Percentiles rank a stretch among this genome's conserved stretches.
These are phyloP conservation scores for Antheraea pernyi DNA, from an alignment of 1,140 invertebrate species.

Conservation along the genomic window DNA sequence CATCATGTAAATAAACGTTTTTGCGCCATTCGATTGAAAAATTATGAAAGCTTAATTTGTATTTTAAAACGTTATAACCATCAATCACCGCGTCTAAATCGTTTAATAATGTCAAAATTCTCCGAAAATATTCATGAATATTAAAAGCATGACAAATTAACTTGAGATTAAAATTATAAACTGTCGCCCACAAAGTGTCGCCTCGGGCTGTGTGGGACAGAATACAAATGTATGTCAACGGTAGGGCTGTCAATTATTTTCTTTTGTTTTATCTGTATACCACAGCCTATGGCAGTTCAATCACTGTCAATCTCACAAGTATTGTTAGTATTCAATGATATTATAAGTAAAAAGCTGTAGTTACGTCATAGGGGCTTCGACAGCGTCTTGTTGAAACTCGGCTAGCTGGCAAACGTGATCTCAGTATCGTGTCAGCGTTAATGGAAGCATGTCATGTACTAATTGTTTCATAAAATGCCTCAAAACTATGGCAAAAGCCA, in stretches of 20 bases:
- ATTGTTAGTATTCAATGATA: too few relatives aligned
- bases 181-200: conserved; percentile 15
- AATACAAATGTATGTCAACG: conserved; percentile 19
- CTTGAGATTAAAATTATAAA: conserved; percentile 9
- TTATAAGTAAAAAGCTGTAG: too few relatives aligned
- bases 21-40: not conserved
- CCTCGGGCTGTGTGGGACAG: conserved; percentile 11
- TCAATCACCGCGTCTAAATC: not conserved
- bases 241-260: not conserved
- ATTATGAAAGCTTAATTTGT: not conserved
- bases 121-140: not conserved
- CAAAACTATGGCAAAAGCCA: too few relatives aligned
- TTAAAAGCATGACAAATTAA: conserved; percentile 9
- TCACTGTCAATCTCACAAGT: too few relatives aligned
- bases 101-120: conserved; percentile 5
- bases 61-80: not conserved
- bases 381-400: too few relatives aligned
- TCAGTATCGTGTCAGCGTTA: too few relatives aligned
- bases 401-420: too few relatives aligned
- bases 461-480: too few relatives aligned
- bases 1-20: not conserved
- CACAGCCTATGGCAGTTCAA: too few relatives aligned
- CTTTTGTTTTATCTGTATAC: too few relatives aligned
- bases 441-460: too few relatives aligned
- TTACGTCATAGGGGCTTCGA: too few relatives aligned